Evolutionary conservation across 2,113 vertebrate genomes (phyloP).

Genomic region (Himantopus leucocephalus): DNA sequence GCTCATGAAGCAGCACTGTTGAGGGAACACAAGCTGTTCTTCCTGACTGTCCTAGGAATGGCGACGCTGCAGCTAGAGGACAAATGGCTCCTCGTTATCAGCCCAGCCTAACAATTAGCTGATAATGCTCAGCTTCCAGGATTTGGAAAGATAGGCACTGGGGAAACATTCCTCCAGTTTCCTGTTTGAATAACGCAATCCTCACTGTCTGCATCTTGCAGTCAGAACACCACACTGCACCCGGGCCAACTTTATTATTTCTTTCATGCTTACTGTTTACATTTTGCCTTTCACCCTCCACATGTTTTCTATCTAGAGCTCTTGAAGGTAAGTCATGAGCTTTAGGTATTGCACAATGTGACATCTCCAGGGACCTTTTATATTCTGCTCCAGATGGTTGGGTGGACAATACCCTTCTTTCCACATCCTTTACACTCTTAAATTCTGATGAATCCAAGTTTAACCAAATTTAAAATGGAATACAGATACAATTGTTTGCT

Average conservation of each 20-base stretch:
- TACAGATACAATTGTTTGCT: neutral
- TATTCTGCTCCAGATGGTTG: neutral
- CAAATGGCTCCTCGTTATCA: neutral
- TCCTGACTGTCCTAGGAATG: neutral
- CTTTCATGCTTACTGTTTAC: conserved; percentile 22
- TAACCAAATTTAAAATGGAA: neutral
- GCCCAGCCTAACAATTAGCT: neutral
- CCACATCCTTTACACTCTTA: neutral
- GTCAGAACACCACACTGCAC: neutral
- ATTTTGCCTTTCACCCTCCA: conserved; percentile 31
- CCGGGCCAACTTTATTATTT: neutral
- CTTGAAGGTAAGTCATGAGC: conserved; percentile 20
- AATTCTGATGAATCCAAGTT: neutral
- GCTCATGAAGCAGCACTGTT: neutral
- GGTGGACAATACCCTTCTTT: neutral
- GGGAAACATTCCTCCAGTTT: neutral
- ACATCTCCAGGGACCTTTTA: neutral
- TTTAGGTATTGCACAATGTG: neutral
- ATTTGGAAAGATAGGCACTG: neutral
- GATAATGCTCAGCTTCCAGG: neutral
- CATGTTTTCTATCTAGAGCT: conserved; percentile 24
- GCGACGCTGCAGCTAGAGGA: neutral
- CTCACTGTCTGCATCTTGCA: neutral
- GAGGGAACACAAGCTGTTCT: neutral
- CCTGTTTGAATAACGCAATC: neutral